Evolutionary conservation across 2,888 invertebrate species (phyloP).

Genomic region (Pogonocherus hispidulus): DNA sequence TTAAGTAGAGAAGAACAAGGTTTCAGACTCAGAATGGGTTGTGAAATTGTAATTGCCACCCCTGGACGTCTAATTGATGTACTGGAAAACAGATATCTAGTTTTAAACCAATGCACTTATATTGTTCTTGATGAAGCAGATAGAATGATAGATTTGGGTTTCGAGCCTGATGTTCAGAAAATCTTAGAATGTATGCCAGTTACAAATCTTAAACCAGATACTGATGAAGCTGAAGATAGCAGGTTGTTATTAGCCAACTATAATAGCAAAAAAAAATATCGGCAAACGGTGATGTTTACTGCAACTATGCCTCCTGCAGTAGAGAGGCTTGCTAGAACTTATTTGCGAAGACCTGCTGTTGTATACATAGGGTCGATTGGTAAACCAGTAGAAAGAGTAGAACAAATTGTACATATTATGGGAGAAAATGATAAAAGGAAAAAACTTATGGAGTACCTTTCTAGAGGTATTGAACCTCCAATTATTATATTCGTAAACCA

Average conservation of each 20-base stretch:
- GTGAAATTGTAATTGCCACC: constrained; percentile 99
- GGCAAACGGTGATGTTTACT: constrained; percentile 99
- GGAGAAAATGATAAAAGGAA: constrained; percentile 96
- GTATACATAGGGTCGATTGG: constrained; percentile 95
- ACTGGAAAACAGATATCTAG: constrained; percentile 93
- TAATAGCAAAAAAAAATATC: constrained; percentile 94
- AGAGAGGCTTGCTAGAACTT: constrained; percentile 94
- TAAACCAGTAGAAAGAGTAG: constrained; percentile 97
- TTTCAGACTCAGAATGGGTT: constrained; percentile 94
- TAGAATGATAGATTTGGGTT: constrained; percentile 99
- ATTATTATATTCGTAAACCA: constrained; percentile 99
- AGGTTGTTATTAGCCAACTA: constrained; percentile 89
- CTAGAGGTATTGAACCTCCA: constrained; percentile 93
- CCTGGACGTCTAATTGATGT: constrained; percentile 99
- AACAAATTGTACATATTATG: constrained; percentile 97
- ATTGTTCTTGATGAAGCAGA: constrained; percentile 97
- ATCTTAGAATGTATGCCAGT: constrained; percentile 99
- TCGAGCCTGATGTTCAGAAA: constrained; percentile 98
- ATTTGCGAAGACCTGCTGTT: constrained; percentile 94
- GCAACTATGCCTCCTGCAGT: constrained; percentile 99
- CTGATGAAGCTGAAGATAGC: constrained; percentile 95
- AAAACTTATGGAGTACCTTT: constrained; percentile 94
- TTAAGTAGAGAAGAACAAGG: constrained; percentile 99
- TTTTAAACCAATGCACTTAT: constrained; percentile 97
- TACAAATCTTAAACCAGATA: constrained; percentile 97